Evolutionary conservation across 2,113 vertebrate genomes (phyloP), one percentile per base, ranked within the genome.

Genomic region (Seriola rivoliana): DNA sequence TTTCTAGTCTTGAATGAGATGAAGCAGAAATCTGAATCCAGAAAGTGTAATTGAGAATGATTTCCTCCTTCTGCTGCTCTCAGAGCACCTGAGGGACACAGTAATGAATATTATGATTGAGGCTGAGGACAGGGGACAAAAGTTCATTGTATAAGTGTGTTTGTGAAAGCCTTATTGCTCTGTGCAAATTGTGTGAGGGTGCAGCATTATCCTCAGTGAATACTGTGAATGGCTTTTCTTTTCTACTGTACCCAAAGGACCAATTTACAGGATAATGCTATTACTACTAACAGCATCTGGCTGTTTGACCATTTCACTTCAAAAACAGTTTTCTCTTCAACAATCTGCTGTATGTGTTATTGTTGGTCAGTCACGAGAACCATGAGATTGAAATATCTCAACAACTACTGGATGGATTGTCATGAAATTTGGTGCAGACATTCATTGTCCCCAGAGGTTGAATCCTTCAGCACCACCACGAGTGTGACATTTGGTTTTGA

Each of bases 21-120:
- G 6, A 48, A 85, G 36, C 4, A 59, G 75, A 69, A 71, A 66
- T 77, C 23, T 75, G 36, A 78, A 63, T 46, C 23, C 52, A 38
- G 46, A 83, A 34, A 40, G 59, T 34, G 25, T 78, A 46, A 68
- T 65, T 86, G 32, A 9, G 25, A 82, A 78, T 66, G 54, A 82
- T 85, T 79, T 69, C 23, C 69, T 76, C 57, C 40, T 44, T 12
- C 11, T 50, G 78, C 64, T 66, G 72, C 71, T 75, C 34, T 71
- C 42, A 83, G 52, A 44, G 60, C 44, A 66, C 85, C 77, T 9
- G 1, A 74, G 80, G 83, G 81, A 78, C 21, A 73, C 40, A 17
- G 40, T 81, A 69, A 77, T 73, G 65, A 73, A 78, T 76, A 85
- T 72, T 48, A 73, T 86, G 84, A 85, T 85, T 80, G 71, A 71